These are phyloP conservation scores for Champsocephalus gunnari DNA, from an alignment of 2,797 vertebrate genomes.

Conservation along the genomic window DNA sequence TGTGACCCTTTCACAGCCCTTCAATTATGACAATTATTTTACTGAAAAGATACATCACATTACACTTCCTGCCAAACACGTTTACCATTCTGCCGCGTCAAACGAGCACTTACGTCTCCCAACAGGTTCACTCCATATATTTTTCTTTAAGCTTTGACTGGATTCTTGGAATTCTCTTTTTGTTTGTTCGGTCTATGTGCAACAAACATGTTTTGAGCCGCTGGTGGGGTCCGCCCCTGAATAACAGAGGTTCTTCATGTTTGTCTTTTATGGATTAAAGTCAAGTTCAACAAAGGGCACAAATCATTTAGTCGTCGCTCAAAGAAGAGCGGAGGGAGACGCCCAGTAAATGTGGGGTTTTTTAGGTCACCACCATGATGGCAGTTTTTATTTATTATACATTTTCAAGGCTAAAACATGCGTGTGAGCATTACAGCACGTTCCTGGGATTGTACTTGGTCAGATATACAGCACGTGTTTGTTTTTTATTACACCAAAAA, in stretches of 20 bases:
- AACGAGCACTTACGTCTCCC: conserved; percentile 30
- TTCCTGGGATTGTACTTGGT: neutral
- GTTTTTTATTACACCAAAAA: neutral
- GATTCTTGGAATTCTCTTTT: conserved; percentile 53
- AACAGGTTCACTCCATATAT: conserved; percentile 43
- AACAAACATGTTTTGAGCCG: conserved; percentile 59
- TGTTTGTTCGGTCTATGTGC: conserved; percentile 70
- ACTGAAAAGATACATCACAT: conserved; percentile 44
- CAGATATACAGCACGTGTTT: neutral
- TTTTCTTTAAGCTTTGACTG: conserved; percentile 52
- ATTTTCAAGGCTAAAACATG: conserved; percentile 28
- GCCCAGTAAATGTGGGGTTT: conserved; percentile 27
- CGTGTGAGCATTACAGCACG: conserved; percentile 8
- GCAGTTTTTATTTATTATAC: conserved; percentile 46
- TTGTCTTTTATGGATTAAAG: conserved; percentile 49
- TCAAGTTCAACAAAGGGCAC: conserved; percentile 56
- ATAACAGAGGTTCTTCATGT: conserved; percentile 36
- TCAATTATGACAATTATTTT: conserved; percentile 47
- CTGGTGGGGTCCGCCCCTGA: conserved; percentile 14
- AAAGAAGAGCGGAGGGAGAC: conserved; percentile 23
- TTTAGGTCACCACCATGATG: conserved; percentile 62
- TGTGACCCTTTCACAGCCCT: conserved; percentile 51
- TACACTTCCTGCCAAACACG: conserved; percentile 68
- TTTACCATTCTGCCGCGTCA: conserved; percentile 51
- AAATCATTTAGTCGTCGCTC: conserved; percentile 40